Percentiles rank a stretch among this genome's conserved stretches.
phyloP scores from a whole-genome alignment of 1,140 invertebrate species.

The Tetramorium simillimum region DNA sequence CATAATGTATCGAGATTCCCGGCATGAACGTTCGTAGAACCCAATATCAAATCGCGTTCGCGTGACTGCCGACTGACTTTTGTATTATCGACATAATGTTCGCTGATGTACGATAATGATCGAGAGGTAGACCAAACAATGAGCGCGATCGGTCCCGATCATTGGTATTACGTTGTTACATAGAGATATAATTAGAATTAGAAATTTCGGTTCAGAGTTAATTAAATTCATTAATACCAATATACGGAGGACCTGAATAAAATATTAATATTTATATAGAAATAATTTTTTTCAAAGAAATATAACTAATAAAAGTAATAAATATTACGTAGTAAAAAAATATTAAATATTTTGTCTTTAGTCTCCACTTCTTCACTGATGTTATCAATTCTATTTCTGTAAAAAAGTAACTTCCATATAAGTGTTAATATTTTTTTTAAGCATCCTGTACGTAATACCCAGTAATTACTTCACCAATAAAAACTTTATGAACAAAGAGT shows the following conservation, averaged over 20 bases:
- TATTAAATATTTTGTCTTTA: too few relatives aligned
- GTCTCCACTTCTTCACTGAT: too few relatives aligned
- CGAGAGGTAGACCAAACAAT: slow-evolving; percentile 14
- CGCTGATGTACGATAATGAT: slow-evolving; percentile 49
- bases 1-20: slow-evolving; percentile 48
- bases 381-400: too few relatives aligned
- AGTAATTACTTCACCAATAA: neutral
- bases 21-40: slow-evolving; percentile 29
- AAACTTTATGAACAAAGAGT: neutral
- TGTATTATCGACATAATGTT: slow-evolving; percentile 35
- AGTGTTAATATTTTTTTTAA: too few relatives aligned
- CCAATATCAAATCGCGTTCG: slow-evolving; percentile 51
- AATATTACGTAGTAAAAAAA: too few relatives aligned
- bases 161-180: slow-evolving; percentile 6
- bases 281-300: too few relatives aligned
- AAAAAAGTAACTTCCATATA: too few relatives aligned
- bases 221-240: neutral
- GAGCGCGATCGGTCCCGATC: neutral
- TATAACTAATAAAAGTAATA: too few relatives aligned
- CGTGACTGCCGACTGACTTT: slow-evolving; percentile 47
- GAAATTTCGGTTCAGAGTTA: neutral
- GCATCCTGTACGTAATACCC: neutral
- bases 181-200: neutral
- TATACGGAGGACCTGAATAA: too few relatives aligned
- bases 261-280: too few relatives aligned